Conservation (phyloP, 2,888 invertebrate species). For the Rhimphoctona megacephalus region DNA sequence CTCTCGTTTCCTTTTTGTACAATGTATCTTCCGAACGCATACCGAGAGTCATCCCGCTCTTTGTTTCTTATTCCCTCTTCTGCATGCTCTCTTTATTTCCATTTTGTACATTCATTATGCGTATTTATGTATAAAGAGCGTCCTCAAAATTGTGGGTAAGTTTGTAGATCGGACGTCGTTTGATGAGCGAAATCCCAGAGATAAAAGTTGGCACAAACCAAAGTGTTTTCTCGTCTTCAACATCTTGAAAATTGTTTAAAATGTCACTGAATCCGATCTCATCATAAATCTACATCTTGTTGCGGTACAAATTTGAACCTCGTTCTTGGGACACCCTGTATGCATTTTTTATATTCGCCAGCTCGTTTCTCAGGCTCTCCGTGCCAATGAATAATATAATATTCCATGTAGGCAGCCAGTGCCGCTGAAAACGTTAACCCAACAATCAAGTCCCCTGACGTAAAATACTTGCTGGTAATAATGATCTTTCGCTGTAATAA, state of each 20-base stretch:
- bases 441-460: constrained; percentile 70
- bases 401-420: constrained; percentile 60
- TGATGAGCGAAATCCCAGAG: no score
- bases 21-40: constrained; percentile 35
- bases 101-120: constrained; percentile 34
- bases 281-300: background rate
- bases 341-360: background rate
- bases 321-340: background rate
- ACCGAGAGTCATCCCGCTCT: constrained; percentile 17
- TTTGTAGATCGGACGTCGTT: no score
- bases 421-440: constrained; percentile 71
- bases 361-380: constrained; percentile 17
- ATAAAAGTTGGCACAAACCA: no score
- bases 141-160: background rate
- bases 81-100: constrained; percentile 46
- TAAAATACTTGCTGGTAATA: constrained; percentile 40
- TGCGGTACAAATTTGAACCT: background rate
- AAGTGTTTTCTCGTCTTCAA: no score
- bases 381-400: constrained; percentile 73
- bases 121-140: constrained; percentile 36
- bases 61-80: background rate
- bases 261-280: background rate
- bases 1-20: constrained; percentile 31
- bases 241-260: no score
- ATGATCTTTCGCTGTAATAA: constrained; percentile 15